Percentiles rank a stretch among this genome's conserved stretches.
Conservation (phyloP, 2,888 invertebrate genomes). For the Cephus rjabovi region DNA sequence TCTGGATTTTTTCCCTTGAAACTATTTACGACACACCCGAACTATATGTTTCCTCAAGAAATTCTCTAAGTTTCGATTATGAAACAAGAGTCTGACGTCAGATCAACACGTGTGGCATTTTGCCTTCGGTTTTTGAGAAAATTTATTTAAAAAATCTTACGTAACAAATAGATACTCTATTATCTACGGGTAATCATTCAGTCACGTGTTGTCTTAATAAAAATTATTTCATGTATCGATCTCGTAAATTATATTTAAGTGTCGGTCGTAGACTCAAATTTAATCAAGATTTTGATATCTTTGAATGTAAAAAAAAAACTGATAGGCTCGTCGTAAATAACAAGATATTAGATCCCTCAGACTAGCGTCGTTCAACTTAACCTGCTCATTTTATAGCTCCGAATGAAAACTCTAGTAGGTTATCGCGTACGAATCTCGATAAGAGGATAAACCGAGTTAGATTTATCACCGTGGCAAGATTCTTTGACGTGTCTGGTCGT, state of each 20-base stretch:
- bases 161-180: no score
- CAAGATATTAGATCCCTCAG: not conserved
- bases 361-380: not conserved
- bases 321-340: not conserved
- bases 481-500: not conserved
- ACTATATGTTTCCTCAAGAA: not conserved
- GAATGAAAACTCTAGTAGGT: not conserved
- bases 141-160: no score
- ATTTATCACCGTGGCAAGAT: not conserved
- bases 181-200: no score
- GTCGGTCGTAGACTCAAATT: not conserved
- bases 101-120: no score
- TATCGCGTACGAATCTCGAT: not conserved
- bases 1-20: not conserved
- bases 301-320: not conserved
- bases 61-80: not conserved
- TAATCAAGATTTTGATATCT: not conserved
- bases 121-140: no score
- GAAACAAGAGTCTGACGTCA: not conserved
- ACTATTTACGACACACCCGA: not conserved
- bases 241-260: not conserved
- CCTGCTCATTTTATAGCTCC: not conserved
- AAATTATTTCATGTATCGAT: not conserved
- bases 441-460: not conserved
- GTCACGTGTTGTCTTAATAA: not conserved